phyloP scores from a whole-genome alignment of 1,140 invertebrate genomes.

The Conus betulinus region DNA sequence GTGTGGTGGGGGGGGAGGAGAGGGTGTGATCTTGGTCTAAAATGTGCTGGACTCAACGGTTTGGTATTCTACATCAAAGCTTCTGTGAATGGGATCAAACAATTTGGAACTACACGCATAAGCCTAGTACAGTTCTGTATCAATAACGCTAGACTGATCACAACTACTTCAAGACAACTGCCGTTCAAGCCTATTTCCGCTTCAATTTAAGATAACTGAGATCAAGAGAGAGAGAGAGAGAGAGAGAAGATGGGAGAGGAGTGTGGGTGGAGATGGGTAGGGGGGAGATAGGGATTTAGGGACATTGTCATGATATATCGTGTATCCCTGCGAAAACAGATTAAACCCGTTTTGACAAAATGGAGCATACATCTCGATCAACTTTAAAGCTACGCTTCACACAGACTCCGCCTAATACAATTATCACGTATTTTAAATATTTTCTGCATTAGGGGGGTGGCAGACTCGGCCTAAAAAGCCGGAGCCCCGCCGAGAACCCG shows the following conservation, averaged over 20 bases:
- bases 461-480: not conserved
- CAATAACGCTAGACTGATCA: too few species aligned
- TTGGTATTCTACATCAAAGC: too few species aligned
- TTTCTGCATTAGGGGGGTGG: not conserved
- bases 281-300: not conserved
- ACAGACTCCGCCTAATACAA: not conserved
- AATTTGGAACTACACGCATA: too few species aligned
- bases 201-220: not conserved
- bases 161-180: too few species aligned
- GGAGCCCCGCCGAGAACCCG: not conserved
- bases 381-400: not conserved
- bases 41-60: too few species aligned
- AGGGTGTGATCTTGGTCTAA: too few species aligned
- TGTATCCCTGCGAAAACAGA: not conserved
- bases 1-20: too few species aligned
- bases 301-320: not conserved
- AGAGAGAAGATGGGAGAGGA: not conserved
- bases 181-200: too few species aligned
- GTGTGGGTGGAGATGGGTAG: not conserved
- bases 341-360: not conserved
- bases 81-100: too few species aligned
- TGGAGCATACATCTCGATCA: not conserved
- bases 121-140: too few species aligned
- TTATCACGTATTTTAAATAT: constrained; percentile 12
- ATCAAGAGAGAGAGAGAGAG: not conserved